Evolutionary conservation across 2,888 invertebrate genomes (phyloP), one percentile per base, ranked within the genome.

Genomic region (Odiellus spinosus): DNA sequence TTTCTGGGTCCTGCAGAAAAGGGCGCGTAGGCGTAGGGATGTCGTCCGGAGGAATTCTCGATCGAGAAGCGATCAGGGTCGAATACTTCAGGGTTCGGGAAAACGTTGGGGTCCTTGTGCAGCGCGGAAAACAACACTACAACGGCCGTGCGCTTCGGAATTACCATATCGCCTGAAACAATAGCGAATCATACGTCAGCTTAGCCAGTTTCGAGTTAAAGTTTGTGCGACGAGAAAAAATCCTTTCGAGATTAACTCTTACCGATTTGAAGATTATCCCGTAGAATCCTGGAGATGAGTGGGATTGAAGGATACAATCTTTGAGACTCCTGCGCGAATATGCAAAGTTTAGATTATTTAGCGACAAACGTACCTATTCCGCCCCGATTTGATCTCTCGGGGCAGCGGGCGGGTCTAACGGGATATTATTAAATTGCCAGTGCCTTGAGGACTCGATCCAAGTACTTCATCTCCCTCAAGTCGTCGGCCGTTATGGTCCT

Each of bases 1-100:
- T 65, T 65, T 26, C 64, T 53, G 1, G 58, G 54, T 4, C 65
- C 65, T 38, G 64, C 65, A n/a, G 64, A 65, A 55, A 65, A 65
- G 4, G 65, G 65, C 10, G 64, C 57, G 50, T 60, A 65, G 34
- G 60, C 53, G 54, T 53, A 65, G 1, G 64, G 62, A 53, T 63
- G 61, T 44, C 64, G 54, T 14, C 50, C 51, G 4, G 42, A 40
- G 4, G 43, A 40, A 40, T 59, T 60, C 20, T 63, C 62, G n/a
- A 58, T 56, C 19, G 59, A 45, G 48, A 64, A 65, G 39, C 64
- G 52, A 45, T 64, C 62, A 1, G 65, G 65, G 43, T 64, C 59
- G 52, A 62, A 65, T 38, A 40, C 57, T 10, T 63, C 60, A 2
- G 65, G 63, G 33, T 65, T 60, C 1, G 64, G 62, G 50, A 59